A percentile compares a stretch with the other conserved stretches of the same genome.
These are phyloP conservation scores for Zelostemma sp. DNA, from an alignment of 1,140 invertebrate species.

Conservation along the genomic window DNA sequence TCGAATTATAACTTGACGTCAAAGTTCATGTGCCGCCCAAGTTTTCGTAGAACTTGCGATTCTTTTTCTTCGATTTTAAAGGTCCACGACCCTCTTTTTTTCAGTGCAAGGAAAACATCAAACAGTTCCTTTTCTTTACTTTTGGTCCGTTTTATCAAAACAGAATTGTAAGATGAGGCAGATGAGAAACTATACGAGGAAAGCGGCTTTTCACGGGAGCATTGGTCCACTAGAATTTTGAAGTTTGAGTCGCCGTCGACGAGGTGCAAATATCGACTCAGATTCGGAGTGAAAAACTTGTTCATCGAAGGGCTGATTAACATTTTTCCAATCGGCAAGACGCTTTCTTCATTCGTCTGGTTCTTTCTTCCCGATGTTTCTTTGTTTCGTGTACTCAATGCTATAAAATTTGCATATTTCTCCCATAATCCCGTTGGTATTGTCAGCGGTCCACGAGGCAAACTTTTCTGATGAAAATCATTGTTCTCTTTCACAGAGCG, in stretches of 20 bases:
- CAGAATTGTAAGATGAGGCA: no score
- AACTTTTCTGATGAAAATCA: conserved; percentile 34
- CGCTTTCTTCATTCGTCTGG: conserved; percentile 9
- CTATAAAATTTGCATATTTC: not conserved
- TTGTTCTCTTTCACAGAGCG: conserved; percentile 20
- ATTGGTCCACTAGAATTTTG: no score
- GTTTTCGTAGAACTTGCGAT: not conserved
- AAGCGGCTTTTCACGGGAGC: no score
- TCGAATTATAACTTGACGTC: conserved; percentile 41
- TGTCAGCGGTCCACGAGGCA: conserved; percentile 32
- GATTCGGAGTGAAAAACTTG: no score
- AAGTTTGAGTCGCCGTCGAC: no score
- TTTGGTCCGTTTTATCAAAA: not conserved
- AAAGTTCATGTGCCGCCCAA: conserved; percentile 29
- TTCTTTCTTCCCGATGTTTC: conserved; percentile 1
- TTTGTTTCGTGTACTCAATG: not conserved
- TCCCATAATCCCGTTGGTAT: no score
- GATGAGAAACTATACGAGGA: no score
- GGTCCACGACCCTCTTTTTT: no score
- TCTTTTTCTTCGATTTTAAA: not conserved
- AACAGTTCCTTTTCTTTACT: not conserved
- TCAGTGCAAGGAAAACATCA: not conserved
- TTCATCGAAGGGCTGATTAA: no score
- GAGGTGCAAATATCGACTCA: no score
- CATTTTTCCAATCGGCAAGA: not conserved